Conservation (phyloP, 2,113 vertebrate genomes). For the Pelmatolapia mariae region DNA sequence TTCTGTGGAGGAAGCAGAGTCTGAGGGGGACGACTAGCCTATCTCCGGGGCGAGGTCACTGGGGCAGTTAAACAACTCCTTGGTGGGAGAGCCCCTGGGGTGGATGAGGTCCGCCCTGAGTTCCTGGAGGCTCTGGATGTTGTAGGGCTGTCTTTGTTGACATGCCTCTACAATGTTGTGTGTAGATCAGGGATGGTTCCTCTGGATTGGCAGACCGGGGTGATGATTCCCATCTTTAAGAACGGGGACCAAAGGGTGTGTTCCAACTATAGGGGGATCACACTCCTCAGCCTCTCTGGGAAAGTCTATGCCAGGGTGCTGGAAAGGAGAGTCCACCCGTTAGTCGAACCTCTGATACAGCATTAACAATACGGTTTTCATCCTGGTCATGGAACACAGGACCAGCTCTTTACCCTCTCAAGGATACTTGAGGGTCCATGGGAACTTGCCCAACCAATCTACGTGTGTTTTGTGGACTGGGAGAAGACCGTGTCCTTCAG, state of each 20-base stretch:
- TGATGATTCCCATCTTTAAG: background rate
- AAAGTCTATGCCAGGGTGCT: background rate
- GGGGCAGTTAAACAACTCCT: background rate
- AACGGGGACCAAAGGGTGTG: background rate
- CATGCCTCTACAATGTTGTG: background rate
- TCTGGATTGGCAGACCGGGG: background rate
- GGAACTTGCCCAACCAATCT: background rate
- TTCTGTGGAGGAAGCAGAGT: background rate
- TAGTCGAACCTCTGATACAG: background rate
- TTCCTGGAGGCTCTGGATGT: background rate
- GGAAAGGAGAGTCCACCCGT: background rate
- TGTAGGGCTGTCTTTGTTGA: background rate
- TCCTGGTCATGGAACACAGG: background rate
- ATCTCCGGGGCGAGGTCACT: background rate
- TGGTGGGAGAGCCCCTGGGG: background rate
- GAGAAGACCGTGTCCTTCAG: background rate
- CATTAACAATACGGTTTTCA: background rate
- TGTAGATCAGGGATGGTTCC: background rate
- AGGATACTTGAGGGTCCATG: background rate
- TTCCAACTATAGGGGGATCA: background rate
- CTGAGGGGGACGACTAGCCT: background rate
- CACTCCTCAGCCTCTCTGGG: background rate
- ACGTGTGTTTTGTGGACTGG: background rate
- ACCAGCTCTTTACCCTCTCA: background rate
- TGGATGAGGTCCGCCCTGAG: too few relatives aligned